A percentile compares a stretch with the other conserved stretches of the same genome.
These are phyloP conservation scores for Pteropus alecto DNA, from an alignment of 2,113 vertebrate genomes.

Conservation along the genomic window DNA sequence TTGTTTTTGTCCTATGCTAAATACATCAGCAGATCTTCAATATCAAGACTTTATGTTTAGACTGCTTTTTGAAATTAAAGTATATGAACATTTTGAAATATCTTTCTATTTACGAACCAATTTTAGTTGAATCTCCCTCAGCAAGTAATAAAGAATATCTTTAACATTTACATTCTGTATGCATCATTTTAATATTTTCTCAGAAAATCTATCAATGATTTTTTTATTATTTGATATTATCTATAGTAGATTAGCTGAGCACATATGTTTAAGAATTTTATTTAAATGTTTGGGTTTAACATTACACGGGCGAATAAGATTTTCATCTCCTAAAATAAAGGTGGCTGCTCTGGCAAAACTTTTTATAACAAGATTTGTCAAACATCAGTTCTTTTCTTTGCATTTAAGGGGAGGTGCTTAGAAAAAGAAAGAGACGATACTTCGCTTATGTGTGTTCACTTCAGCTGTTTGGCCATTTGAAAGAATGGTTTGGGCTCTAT, in stretches of 20 bases:
- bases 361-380: neutral
- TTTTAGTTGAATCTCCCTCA: neutral
- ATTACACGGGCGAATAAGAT: neutral
- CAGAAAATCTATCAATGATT: neutral
- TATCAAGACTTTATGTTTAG: neutral
- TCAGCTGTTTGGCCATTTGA: neutral
- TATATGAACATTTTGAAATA: neutral
- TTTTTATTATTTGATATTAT: neutral
- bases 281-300: neutral
- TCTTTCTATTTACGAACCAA: neutral
- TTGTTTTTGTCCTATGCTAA: neutral
- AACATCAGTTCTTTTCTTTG: neutral
- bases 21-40: neutral
- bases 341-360: neutral
- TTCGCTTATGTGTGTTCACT: neutral
- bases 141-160: neutral
- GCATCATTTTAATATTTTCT: neutral
- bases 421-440: neutral
- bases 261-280: neutral
- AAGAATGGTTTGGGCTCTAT: neutral
- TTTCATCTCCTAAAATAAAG: constrained; percentile 32
- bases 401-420: neutral
- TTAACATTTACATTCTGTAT: neutral
- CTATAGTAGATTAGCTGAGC: neutral
- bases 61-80: neutral